These are phyloP conservation scores for Drosophila nigromelanica DNA, from an alignment of 1,140 invertebrate species.

Conservation along the genomic window DNA sequence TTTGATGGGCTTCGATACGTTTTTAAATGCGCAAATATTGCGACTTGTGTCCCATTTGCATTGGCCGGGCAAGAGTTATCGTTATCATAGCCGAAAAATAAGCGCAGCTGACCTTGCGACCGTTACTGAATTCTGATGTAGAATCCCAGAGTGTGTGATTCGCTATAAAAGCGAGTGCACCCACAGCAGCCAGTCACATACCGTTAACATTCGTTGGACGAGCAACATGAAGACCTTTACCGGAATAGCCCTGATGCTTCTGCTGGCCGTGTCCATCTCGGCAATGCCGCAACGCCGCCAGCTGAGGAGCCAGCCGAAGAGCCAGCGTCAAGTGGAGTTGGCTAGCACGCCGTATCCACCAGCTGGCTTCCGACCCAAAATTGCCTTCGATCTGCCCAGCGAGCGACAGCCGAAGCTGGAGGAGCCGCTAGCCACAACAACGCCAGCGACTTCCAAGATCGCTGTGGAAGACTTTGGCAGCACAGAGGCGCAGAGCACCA, in stretches of 20 bases:
- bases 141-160: slow-evolving; percentile 35
- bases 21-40: slow-evolving; percentile 75
- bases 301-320: slow-evolving; percentile 35
- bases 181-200: slow-evolving; percentile 68
- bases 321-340: slow-evolving; percentile 73
- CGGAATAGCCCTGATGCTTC: slow-evolving; percentile 44
- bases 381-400: slow-evolving; percentile 69
- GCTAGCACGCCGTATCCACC: slow-evolving; percentile 74
- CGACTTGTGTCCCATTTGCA: slow-evolving; percentile 56
- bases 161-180: slow-evolving; percentile 64
- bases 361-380: slow-evolving; percentile 70
- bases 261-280: slow-evolving; percentile 38
- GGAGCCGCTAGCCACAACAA: slow-evolving; percentile 44
- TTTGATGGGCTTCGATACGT: slow-evolving; percentile 68
- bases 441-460: slow-evolving; percentile 16
- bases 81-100: slow-evolving; percentile 54
- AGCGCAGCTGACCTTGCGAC: slow-evolving; percentile 64
- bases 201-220: slow-evolving; percentile 61
- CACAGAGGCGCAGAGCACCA: slow-evolving; percentile 40
- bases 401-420: slow-evolving; percentile 59
- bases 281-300: slow-evolving; percentile 62
- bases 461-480: slow-evolving; percentile 52
- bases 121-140: slow-evolving; percentile 79
- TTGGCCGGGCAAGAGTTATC: slow-evolving; percentile 60
- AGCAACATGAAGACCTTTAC: slow-evolving; percentile 44